Conservation (phyloP, 2,888 invertebrate genomes). For the Phymatocera aterrima region DNA sequence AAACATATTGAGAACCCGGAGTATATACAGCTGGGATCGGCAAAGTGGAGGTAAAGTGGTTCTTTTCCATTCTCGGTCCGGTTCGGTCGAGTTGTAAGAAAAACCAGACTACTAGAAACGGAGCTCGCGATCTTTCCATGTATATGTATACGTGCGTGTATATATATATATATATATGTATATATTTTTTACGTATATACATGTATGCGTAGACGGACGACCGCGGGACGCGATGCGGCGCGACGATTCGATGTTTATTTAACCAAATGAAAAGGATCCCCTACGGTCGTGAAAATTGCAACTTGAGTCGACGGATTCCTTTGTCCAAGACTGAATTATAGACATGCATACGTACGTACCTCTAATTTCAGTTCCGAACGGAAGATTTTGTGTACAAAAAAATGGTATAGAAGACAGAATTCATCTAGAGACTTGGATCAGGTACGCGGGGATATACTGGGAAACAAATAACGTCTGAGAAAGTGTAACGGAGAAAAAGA, state of each 20-base stretch:
- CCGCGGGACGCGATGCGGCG: no score
- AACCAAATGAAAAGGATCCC: constrained; percentile 69
- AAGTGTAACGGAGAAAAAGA: no score
- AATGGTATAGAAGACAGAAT: no score
- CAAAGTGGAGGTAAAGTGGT: constrained; percentile 32
- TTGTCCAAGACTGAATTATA: not conserved
- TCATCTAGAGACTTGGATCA: no score
- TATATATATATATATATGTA: not conserved
- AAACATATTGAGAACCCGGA: constrained; percentile 67
- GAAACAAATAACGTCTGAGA: no score
- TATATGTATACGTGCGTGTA: not conserved
- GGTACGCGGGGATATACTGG: no score
- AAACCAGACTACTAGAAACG: not conserved
- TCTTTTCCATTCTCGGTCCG: constrained; percentile 17
- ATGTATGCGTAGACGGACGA: not conserved
- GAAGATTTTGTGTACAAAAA: no score
- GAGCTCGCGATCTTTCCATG: not conserved
- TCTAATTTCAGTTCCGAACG: no score
- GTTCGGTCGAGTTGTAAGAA: not conserved
- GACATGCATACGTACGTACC: no score
- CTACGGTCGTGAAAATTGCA: constrained; percentile 1
- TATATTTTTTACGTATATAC: constrained; percentile 20
- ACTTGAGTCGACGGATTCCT: constrained; percentile 5
- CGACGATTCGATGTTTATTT: constrained; percentile 67
- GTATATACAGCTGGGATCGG: not conserved